Conservation (phyloP, 2,888 invertebrate genomes). For the Drosophila barbarae region DNA sequence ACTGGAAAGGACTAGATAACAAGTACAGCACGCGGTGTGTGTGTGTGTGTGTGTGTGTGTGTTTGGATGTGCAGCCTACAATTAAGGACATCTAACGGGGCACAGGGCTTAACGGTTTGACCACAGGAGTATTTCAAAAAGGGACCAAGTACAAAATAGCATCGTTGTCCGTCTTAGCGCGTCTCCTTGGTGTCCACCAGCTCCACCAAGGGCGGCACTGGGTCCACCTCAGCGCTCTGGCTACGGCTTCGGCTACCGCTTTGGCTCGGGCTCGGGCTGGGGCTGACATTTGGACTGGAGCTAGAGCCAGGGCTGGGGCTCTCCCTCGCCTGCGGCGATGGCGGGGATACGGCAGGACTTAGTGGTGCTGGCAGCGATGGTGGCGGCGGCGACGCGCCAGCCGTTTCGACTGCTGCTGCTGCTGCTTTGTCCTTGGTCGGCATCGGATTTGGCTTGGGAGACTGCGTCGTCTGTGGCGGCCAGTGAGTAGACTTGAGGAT, state of each 20-base stretch:
- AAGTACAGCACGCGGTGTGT: slow-evolving; percentile 34
- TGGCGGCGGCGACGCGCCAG: slow-evolving; percentile 6
- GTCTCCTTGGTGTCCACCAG: slow-evolving; percentile 40
- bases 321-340: not conserved
- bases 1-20: slow-evolving; percentile 46
- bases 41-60: slow-evolving; percentile 12
- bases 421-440: slow-evolving; percentile 9
- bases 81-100: slow-evolving; percentile 23
- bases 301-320: slow-evolving; percentile 3
- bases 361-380: slow-evolving; percentile 18
- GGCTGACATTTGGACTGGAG: slow-evolving; percentile 4
- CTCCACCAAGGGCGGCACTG: slow-evolving; percentile 46
- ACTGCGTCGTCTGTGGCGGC: slow-evolving; percentile 19
- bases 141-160: slow-evolving; percentile 36
- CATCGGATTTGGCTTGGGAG: slow-evolving; percentile 8
- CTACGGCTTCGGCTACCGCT: slow-evolving; percentile 22
- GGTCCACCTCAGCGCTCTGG: slow-evolving; percentile 31
- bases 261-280: slow-evolving; percentile 7
- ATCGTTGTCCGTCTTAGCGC: slow-evolving; percentile 13
- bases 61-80: slow-evolving; percentile 24
- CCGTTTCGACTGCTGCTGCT: not conserved
- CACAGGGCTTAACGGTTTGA: slow-evolving; percentile 39
- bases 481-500: slow-evolving; percentile 27
- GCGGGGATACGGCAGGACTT: slow-evolving; percentile 6
- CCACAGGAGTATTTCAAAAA: slow-evolving; percentile 64